A percentile compares a stretch with the other conserved stretches of the same genome.
Evolutionary conservation across 1,140 invertebrate species (phyloP).

Genomic region (Holcopasites calliopsidis): DNA sequence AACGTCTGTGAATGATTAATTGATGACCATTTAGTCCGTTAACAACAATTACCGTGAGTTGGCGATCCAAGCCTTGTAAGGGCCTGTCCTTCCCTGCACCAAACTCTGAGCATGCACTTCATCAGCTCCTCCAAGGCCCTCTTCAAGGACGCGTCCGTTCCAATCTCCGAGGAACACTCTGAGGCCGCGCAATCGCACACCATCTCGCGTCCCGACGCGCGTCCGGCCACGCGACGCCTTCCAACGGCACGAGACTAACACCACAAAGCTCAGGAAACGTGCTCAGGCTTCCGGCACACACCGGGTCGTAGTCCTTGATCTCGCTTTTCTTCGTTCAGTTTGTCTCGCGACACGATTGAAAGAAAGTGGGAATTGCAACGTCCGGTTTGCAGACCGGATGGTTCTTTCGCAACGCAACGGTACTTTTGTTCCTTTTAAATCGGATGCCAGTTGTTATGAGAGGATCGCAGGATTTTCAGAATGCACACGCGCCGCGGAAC

Average conservation of each 20-base stretch:
- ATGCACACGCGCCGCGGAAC: constrained; percentile 4
- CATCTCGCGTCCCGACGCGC: constrained; percentile 59
- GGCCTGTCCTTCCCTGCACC: constrained; percentile 87
- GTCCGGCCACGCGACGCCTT: constrained; percentile 6
- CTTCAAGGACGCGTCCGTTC: constrained; percentile 81
- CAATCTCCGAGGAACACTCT: constrained; percentile 71
- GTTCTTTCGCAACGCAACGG: too few relatives aligned
- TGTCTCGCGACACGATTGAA: neutral
- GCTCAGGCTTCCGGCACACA: too few relatives aligned
- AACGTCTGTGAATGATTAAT: too few relatives aligned
- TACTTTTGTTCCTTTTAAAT: neutral
- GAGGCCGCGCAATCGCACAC: constrained; percentile 74
- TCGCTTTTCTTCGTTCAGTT: too few relatives aligned
- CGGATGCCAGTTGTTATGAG: neutral
- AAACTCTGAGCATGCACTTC: constrained; percentile 89
- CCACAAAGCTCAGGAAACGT: too few relatives aligned
- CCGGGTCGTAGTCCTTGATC: too few relatives aligned
- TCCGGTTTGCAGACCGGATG: neutral
- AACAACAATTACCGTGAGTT: constrained; percentile 73
- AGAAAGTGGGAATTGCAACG: neutral
- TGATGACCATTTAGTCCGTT: too few relatives aligned
- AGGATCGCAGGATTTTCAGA: neutral
- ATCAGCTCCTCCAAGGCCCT: constrained; percentile 87
- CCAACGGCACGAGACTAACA: neutral
- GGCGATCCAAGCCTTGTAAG: constrained; percentile 77